Base-by-base conservation (phyloP, 2,113 vertebrate species). In the Mirounga angustirostris region DNA sequence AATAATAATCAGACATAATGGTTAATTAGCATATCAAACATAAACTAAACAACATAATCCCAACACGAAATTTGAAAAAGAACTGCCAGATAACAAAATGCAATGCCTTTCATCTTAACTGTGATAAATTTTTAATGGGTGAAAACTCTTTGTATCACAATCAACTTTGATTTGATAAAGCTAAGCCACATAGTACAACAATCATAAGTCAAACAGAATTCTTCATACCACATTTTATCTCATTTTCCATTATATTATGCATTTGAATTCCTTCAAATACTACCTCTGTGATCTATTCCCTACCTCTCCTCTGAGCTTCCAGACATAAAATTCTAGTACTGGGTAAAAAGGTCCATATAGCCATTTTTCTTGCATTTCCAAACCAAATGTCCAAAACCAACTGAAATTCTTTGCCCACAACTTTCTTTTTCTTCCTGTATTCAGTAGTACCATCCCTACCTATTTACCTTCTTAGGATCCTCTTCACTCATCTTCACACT, bases 121-220 rank as follows among this genome's bases (percentile, higher is more conserved):
- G 74, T 80, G 28, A 95, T 95, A 79, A 73, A 88, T 86, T 89
- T 97, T 96, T 96, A 90, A 95, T 94, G 83, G 76, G 8, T n/a
- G 52, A 76, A 76, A 90, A 30, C 84, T 95, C 76, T 91, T 85
- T 61, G 21, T 67, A 92, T 54, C 88, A 80, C n/a, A 88, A 76
- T 81, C 78, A 76, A 76, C 40, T 93, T 92, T 82, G 52, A 95
- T 97, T 97, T 84, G 87, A 81, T 84, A 74, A 63, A 82, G 28
- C 83, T 90, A 92, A 95, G 54, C 15, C 28, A 93, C 40, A 73
- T 4, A 90, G 12, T 50, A 61, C 78, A 95, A 94, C 3, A 50
- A 96, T 5, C 22, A 59, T 80, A 22, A 43, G 80, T 43, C 67
- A 96, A 87, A 88, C 21, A 94, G 63, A 89, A 71, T 88, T 94